Evolutionary conservation across 2,113 vertebrate genomes (phyloP), one percentile per base, ranked within the genome.

Genomic region (Rhizomys pruinosus): DNA sequence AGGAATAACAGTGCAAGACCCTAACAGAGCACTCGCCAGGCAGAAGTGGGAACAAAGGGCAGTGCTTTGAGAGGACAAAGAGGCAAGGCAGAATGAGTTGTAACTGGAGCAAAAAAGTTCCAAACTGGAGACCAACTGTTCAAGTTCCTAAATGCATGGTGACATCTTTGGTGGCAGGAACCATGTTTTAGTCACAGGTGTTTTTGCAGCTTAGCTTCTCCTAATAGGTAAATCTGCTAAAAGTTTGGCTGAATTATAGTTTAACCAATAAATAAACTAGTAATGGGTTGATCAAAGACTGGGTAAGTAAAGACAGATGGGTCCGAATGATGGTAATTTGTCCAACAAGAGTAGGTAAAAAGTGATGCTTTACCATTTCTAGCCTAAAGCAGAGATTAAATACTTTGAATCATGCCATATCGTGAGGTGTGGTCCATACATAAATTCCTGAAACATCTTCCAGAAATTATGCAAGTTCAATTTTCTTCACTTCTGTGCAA

Each of bases 401-500:
- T 27, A 82, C 78, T n/a, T 37, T 61, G 79, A 55, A 9, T 39
- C 16, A 59, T 27, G 5, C 6, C 32, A 44, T 73, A 42, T 55
- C 84, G 13, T 17, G 25, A 66, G 76, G 9, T 23, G 44, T 69
- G 74, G 32, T 1, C 27, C 9, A 64, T 4, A 29, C 5, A 32
- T 69, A 72, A 63, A 68, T 68, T 94, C 52, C 4, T n/a, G 61
- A 82, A 7, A 7, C 74, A 39, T 85, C 32, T 92, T 79, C 29
- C 19, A 44, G 69, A 96, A 84, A 73, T 69, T 44, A 34, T 20
- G 68, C 2, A 29, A 20, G 20, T 87, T 69, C 8, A 64, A 68
- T 80, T 92, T 85, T 44, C 19, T 91, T 87, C 27, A 16, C 16
- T 92, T 91, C 10, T 89, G 32, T 73, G 7, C 64, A 91, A 32